Conservation (phyloP, 2,797 vertebrate genomes). For the Hippocampus kuda region DNA sequence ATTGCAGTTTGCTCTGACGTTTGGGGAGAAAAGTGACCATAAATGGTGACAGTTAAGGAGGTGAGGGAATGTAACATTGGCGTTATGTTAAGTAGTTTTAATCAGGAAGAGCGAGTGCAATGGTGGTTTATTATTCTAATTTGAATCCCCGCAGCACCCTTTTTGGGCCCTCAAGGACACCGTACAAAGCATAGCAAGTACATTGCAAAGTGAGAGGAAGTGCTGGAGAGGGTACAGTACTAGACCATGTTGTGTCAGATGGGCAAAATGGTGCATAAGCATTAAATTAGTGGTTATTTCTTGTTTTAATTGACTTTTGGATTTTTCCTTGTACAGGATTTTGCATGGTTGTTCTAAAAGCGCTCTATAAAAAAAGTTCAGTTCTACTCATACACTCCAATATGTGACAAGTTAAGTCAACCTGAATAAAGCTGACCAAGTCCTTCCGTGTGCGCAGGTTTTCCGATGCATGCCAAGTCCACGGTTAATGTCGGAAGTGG, state of each 20-base stretch:
- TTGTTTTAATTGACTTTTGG: no score
- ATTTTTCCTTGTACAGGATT: no score
- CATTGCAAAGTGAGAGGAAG: neutral
- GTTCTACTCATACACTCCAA: no score
- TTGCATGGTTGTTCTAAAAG: no score
- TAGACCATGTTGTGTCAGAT: no score
- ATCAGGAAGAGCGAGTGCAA: neutral
- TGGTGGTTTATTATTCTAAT: neutral
- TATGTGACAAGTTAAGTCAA: neutral
- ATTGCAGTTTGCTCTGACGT: neutral
- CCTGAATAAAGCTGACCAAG: neutral
- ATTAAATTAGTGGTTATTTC: no score
- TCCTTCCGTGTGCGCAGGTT: conserved; percentile 59
- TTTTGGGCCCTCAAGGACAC: neutral
- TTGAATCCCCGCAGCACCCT: neutral
- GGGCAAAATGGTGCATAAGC: no score
- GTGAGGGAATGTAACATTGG: neutral
- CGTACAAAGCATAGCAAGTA: neutral
- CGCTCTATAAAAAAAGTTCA: no score
- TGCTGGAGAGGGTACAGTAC: neutral
- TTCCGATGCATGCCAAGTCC: conserved; percentile 92
- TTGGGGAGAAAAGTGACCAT: neutral
- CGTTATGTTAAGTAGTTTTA: neutral
- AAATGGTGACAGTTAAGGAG: neutral
- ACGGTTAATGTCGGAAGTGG: conserved; percentile 82